phyloP scores from a whole-genome alignment of 2,888 invertebrate genomes.

The Agrypnus murinus region DNA sequence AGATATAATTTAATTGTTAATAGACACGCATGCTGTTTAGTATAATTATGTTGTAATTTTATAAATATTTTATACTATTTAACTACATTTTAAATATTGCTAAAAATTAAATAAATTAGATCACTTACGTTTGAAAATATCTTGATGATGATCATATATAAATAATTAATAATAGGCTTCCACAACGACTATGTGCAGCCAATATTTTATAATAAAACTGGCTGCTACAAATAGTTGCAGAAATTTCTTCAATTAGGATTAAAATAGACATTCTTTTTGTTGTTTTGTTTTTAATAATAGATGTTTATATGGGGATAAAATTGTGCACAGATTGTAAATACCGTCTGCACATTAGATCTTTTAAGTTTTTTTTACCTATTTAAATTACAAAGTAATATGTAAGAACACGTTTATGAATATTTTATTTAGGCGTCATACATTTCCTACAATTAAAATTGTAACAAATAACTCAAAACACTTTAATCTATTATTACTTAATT shows the following conservation, averaged over 20 bases:
- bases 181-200: constrained; percentile 17
- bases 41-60: constrained; percentile 2
- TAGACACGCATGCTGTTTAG: constrained; percentile 29
- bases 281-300: neutral
- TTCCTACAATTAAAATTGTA: constrained; percentile 1
- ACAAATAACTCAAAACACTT: constrained; percentile 14
- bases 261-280: too few relatives aligned
- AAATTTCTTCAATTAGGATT: neutral
- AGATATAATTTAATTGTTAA: constrained; percentile 15
- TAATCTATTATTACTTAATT: constrained; percentile 5
- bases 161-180: neutral
- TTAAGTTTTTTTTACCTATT: neutral
- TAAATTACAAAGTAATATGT: neutral
- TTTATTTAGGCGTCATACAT: constrained; percentile 18
- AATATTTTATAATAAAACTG: neutral
- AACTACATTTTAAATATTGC: constrained; percentile 2
- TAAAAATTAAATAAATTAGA: constrained; percentile 17
- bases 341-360: neutral
- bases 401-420: constrained; percentile 5
- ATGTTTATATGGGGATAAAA: neutral
- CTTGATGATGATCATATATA: constrained; percentile 5
- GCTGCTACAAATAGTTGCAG: neutral
- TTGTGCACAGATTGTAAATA: neutral
- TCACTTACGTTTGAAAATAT: constrained; percentile 11
- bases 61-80: neutral